Evolutionary conservation across 1,140 invertebrate genomes (phyloP), one percentile per base, ranked within the genome.

Genomic region (Heliconius congener): DNA sequence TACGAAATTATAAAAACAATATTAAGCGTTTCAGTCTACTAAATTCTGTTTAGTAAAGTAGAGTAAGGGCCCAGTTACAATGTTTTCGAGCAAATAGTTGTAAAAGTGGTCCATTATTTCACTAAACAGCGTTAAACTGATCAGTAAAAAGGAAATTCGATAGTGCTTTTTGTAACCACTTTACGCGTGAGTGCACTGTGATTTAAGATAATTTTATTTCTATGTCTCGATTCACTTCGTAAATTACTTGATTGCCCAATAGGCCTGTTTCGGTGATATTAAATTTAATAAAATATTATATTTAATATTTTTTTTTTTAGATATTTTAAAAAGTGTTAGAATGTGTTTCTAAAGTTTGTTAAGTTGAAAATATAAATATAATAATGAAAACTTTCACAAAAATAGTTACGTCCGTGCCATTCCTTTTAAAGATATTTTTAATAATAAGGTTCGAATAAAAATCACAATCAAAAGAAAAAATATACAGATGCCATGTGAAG

Each of bases 101-200:
- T 93, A 90, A 91, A 90, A 90, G 89, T 90, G 57, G 80, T 76
- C 72, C 71, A 81, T 82, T 83, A 88, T 89, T 90, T 88, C 82
- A 74, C 83, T 90, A 90, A 91, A 89, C 87, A 84, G 87, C 88
- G 83, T 87, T 83, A 90, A 87, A 86, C 81, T 88, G 90, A 89
- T 88, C 82, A 87, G 89, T 89, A 88, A 89, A 89, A 89, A 89
- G 78, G 79, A 85, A 85, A 87, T 83, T 83, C 82, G 73, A 66
- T 66, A 66, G 60, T 66, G 60, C 80, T 87, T 90, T 86, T 88
- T 87, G 83, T 86, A 87, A 84, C 84, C 86, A 91, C 86, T 92
- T 92, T 86, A 90, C 90, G 88, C 87, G 88, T 91, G 90, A 93
- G 91, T 93, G 91, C 78, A 84, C 88, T 87, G 87, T 87, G 85